phyloP scores from a whole-genome alignment of 1,140 invertebrate species.

The Sminthurinus signatus region DNA sequence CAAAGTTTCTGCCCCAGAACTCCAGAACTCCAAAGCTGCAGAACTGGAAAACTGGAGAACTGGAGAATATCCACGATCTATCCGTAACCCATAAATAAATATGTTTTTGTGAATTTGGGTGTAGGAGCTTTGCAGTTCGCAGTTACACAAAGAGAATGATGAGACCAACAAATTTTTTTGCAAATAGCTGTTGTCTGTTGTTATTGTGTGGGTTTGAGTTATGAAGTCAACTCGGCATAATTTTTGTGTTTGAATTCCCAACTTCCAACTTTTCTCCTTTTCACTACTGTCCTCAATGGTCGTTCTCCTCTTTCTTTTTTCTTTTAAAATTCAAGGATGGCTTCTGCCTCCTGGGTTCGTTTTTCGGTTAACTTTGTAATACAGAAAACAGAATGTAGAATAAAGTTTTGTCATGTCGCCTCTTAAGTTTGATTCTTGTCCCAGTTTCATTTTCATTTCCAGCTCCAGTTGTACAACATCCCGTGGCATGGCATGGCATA shows the following conservation, averaged over 20 bases:
- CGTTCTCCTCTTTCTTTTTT: background rate
- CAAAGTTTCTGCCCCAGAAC: too few relatives aligned
- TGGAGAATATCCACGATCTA: too few relatives aligned
- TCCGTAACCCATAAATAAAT: too few relatives aligned
- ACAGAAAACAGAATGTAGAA: too few relatives aligned
- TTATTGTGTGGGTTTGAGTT: background rate
- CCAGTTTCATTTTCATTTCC: too few relatives aligned
- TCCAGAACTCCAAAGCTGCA: too few relatives aligned
- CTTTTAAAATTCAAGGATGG: background rate
- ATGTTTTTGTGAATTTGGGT: too few relatives aligned
- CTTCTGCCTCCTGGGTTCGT: background rate
- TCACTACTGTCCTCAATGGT: background rate
- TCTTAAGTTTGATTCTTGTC: background rate
- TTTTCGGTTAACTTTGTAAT: too few relatives aligned
- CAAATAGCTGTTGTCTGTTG: background rate
- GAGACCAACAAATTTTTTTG: constrained; percentile 4
- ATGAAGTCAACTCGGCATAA: constrained; percentile 1
- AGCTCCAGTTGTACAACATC: too few relatives aligned
- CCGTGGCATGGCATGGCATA: too few relatives aligned
- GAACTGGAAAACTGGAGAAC: too few relatives aligned
- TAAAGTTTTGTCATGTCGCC: background rate
- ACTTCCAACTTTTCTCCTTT: constrained; percentile 1
- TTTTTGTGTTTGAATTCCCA: background rate
- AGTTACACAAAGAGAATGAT: background rate
- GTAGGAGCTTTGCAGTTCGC: too few relatives aligned